Evolutionary conservation across 2,797 vertebrate species (phyloP), one percentile per base, ranked within the genome.

Genomic region (Enoplosus armatus): DNA sequence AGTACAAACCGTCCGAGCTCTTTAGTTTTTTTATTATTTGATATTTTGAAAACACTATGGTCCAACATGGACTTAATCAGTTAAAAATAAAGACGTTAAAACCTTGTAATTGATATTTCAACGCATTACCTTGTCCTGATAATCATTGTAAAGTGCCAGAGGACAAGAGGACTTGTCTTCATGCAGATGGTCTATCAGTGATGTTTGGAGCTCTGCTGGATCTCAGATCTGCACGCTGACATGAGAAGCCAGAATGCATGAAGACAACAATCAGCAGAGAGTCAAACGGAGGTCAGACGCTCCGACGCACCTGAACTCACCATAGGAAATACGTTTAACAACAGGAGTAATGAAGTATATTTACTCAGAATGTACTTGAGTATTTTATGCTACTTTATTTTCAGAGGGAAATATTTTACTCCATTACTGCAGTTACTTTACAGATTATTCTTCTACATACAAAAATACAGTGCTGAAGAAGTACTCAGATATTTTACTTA

Each of bases 241-340:
- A 50, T 56, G 0, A 56, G 20, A 60, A 77, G 2, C 3, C 70
- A 77, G 70, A 59, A 86, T 12, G 73, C 79, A 31, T 84, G 71
- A 82, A 67, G 39, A 69, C 26, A 53, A 69, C 43, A 5, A 62
- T 7, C 37, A 41, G 33, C 41, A 48, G 50, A 33, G 51, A 37
- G 45, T 67, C 27, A 68, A 22, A 33, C 50, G 0, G 15, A 63
- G 62, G 43, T 55, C 79, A 73, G 33, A 56, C 0, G 3, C 26
- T 14, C 59, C 0, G 24, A 72, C 4, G 0, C 51, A 63, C 75
- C 53, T 76, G 77, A 77, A 29, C 62, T 8, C 70, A 61, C n/a
- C 55, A 48, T 53, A 8, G 43, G 31, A 59, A 39, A 29, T 2
- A n/a, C 8, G 2, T 43, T 10, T 5, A 9, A 33, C 55, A n/a